These are phyloP conservation scores for Rhamphomyia laevipes DNA, from an alignment of 2,888 invertebrate species.

Conservation along the genomic window DNA sequence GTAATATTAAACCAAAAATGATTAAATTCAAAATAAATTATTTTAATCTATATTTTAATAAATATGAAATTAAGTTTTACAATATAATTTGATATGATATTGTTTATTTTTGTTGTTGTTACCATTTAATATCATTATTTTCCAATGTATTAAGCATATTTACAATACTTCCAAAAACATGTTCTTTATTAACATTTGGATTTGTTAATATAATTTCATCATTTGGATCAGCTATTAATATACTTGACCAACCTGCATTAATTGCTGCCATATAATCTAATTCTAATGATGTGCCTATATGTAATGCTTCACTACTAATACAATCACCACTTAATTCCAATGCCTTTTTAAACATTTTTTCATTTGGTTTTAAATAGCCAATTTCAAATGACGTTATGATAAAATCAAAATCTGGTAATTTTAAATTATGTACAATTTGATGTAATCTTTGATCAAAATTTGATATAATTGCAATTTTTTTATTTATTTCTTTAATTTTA, in stretches of 20 bases:
- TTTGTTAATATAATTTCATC: neutral
- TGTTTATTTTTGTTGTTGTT: too few relatives aligned
- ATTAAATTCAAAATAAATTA: conserved; percentile 2
- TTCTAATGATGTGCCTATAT: conserved; percentile 67
- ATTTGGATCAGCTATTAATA: neutral
- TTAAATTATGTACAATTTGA: conserved; percentile 43
- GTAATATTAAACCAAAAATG: neutral
- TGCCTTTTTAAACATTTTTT: conserved; percentile 37
- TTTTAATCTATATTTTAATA: too few relatives aligned
- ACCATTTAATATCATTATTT: neutral
- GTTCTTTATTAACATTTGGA: neutral
- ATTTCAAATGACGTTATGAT: conserved; percentile 66
- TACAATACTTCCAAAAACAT: neutral
- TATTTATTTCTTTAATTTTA: conserved; percentile 35
- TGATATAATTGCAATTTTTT: conserved; percentile 64
- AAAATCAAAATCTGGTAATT: conserved; percentile 51
- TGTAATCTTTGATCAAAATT: conserved; percentile 78
- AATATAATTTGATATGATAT: too few relatives aligned
- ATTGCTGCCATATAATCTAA: conserved; percentile 70
- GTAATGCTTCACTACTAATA: conserved; percentile 43
- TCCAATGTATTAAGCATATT: neutral
- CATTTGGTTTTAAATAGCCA: conserved; percentile 39
- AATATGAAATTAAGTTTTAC: too few relatives aligned
- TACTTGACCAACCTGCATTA: conserved; percentile 32
- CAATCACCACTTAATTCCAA: conserved; percentile 37